Conservation (phyloP, 2,113 vertebrate genomes). For the Calyptomena viridis region DNA sequence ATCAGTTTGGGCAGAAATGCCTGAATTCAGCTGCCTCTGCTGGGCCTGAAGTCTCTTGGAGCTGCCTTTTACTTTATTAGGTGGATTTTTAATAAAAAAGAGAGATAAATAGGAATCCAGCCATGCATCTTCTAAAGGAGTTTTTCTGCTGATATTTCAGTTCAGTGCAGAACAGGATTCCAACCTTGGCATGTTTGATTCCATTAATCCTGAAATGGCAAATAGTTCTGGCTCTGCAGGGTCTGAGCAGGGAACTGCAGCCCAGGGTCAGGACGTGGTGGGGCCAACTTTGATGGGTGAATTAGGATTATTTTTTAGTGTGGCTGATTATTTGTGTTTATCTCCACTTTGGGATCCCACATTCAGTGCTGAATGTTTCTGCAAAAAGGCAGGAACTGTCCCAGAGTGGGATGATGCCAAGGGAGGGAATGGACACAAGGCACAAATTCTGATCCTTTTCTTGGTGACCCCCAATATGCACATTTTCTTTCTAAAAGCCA, state of each 20-base stretch:
- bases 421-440: background rate
- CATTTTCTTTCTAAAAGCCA: background rate
- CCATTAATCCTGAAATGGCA: background rate
- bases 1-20: background rate
- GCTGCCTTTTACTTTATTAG: slow-evolving; percentile 38
- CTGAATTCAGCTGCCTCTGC: background rate
- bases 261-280: background rate
- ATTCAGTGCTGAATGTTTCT: background rate
- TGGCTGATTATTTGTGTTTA: background rate
- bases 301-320: background rate
- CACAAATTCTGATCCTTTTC: background rate
- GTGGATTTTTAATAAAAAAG: slow-evolving; percentile 43
- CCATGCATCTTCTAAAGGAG: background rate
- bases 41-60: background rate
- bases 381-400: background rate
- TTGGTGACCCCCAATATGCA: background rate
- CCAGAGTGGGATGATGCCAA: background rate
- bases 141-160: slow-evolving; percentile 25
- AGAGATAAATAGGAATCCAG: slow-evolving; percentile 43
- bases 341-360: background rate
- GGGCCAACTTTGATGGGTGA: background rate
- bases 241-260: background rate
- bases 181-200: background rate
- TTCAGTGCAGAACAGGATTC: background rate
- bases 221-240: background rate